Evolutionary conservation across 2,888 invertebrate species (phyloP), one percentile per base, ranked within the genome.

Genomic region (Crioceris asparagi): DNA sequence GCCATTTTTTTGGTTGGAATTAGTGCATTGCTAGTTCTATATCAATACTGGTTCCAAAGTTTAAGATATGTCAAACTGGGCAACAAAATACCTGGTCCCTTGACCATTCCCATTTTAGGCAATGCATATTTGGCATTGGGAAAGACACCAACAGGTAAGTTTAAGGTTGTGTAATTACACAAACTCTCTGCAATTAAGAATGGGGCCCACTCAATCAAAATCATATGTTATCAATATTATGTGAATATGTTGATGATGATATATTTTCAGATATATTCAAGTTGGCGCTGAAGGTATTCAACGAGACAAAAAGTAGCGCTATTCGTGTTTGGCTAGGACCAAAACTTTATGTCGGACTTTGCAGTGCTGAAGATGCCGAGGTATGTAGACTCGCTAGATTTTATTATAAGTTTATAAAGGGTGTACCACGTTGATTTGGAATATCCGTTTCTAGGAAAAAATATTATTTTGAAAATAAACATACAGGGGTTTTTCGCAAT

Each of bases 61-160:
- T 43, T 47, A 12, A 40, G 49, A 12, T 41, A 48, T 36, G 44
- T 48, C 1, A 47, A 48, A 42, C 27, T 56, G 14, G 48, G 45
- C 5, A 48, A 49, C 12, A 43, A 50, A 25, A 45, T 56, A 12
- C 56, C 56, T 1, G 53, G 54, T 27, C 48, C 46, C 5, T 5
- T 7, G 4, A 12, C 47, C 1, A 11, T 50, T 8, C 55, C 56
- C 5, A 21, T 56, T 12, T 10, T 55, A n/a, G 54, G 55, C 6
- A 49, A 51, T 38, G 47, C 48, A 4, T 39, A 45, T 25, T 7
- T 44, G 21, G 46, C 43, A 10, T 8, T 50, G 2, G 47, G 48
- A 23, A 17, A 37, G 16, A 32, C 39, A 8, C 47, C 51, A 18
- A 29, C 36, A 36, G 47, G 50, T 48, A 44, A 41, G 4, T 12